These are phyloP conservation scores for Hypomesus transpacificus DNA, from an alignment of 2,113 vertebrate species.

Conservation along the genomic window DNA sequence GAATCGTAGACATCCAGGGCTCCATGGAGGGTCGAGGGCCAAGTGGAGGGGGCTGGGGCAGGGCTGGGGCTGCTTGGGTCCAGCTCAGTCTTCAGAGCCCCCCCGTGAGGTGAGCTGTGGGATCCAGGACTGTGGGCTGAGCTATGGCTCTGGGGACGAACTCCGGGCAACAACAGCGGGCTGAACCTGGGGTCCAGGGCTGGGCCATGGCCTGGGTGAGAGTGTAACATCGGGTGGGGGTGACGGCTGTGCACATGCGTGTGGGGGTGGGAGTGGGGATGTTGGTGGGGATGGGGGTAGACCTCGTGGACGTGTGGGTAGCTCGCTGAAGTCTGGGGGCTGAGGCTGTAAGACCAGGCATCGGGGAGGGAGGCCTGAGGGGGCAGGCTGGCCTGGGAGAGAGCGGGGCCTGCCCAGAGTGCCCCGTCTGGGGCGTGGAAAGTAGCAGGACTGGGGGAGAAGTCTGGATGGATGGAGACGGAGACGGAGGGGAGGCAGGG, in stretches of 20 bases:
- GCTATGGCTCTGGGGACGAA: slow-evolving; percentile 64
- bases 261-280: slow-evolving; percentile 72
- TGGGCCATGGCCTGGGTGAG: slow-evolving; percentile 74
- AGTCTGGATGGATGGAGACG: slow-evolving; percentile 83
- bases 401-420: slow-evolving; percentile 83
- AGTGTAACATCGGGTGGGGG: slow-evolving; percentile 72
- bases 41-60: slow-evolving; percentile 73
- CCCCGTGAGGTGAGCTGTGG: slow-evolving; percentile 74
- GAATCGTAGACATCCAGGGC: slow-evolving; percentile 90
- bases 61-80: slow-evolving; percentile 61
- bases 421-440: slow-evolving; percentile 79
- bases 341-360: slow-evolving; percentile 89
- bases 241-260: slow-evolving; percentile 67
- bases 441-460: slow-evolving; percentile 76
- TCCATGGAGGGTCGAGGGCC: slow-evolving; percentile 82
- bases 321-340: slow-evolving; percentile 79
- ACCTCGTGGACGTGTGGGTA: slow-evolving; percentile 89
- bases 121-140: slow-evolving; percentile 76
- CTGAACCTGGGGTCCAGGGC: slow-evolving; percentile 85
- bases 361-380: slow-evolving; percentile 76
- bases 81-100: slow-evolving; percentile 80
- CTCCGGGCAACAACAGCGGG: slow-evolving; percentile 82
- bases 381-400: slow-evolving; percentile 80
- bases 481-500: slow-evolving; percentile 79
- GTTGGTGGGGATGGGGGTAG: slow-evolving; percentile 82